Conservation (phyloP, 2,113 vertebrate species). For the Pedionomus torquatus region DNA sequence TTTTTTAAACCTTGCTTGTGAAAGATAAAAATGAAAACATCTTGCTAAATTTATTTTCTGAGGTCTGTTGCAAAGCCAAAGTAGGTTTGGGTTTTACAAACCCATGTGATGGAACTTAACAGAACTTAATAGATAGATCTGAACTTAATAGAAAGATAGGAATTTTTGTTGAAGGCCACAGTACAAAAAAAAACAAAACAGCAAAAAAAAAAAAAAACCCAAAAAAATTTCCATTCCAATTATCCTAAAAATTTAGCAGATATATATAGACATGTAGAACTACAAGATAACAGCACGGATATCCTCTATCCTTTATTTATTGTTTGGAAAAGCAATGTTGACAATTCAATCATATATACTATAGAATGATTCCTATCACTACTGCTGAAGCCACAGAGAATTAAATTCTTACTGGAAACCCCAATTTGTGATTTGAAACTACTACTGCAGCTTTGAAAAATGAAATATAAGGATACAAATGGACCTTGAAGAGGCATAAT, state of each 20-base stretch:
- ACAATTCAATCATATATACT: neutral
- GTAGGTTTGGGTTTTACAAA: neutral
- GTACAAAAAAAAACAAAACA: fast-evolving
- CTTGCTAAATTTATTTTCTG: neutral
- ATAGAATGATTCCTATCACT: neutral
- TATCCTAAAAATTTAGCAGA: too few relatives aligned
- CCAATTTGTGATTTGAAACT: neutral
- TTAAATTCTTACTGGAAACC: neutral
- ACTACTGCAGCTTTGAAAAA: neutral
- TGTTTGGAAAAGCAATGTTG: neutral
- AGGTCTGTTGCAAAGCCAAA: neutral
- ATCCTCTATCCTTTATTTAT: neutral
- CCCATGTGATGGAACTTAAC: neutral
- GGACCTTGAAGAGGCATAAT: neutral
- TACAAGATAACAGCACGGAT: neutral
- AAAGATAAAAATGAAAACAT: neutral
- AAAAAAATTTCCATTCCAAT: neutral
- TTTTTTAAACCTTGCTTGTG: neutral
- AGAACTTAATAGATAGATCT: neutral
- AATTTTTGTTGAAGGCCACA: neutral
- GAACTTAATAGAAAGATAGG: neutral
- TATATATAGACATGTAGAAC: neutral
- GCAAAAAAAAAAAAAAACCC: fast-evolving
- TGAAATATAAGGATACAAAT: neutral
- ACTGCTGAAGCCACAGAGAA: neutral